Base-by-base conservation (phyloP, 2,797 vertebrate genomes). In the Tauraco hartlaubi region DNA sequence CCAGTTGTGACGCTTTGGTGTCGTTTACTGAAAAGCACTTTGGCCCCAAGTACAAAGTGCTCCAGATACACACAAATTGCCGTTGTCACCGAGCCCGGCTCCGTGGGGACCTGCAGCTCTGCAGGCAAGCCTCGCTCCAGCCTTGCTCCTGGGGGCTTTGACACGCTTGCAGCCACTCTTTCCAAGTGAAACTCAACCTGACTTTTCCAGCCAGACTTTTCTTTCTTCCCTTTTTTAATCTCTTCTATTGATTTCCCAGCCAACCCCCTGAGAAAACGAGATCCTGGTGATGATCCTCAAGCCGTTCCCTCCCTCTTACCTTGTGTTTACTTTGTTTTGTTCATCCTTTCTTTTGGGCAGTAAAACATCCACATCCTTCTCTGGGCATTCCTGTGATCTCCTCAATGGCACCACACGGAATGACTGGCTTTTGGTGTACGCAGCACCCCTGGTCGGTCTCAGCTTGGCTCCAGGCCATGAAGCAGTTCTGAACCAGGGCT, bases 11-110 rank as follows among this genome's bases (percentile, higher is more conserved):
- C 1, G 6, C 25, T 86, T 31, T 5, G 28, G 23, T 26, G 26
- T 10, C 6, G 0, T 61, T 85, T 78, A 8, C n/a, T 0, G 0
- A 56, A 28, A 7, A n/a, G 26, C 3, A 0, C 3, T 48, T n/a
- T 9, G 43, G 29, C 20, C 25, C 39, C 41, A 2, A 25, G 20
- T 29, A 4, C 19, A 1, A 56, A 78, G 64, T 14, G 54, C 46
- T 76, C 72, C 37, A 39, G 33, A 12, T 15, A 37, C 5, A 10
- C 46, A 14, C 33, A 26, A 28, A 20, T 5, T 67, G 69, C 15
- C 3, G 0, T 2, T 58, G 68, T 52, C 90, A 26, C 73, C 39
- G 5, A 72, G 31, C 31, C 49, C 0, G 0, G 48, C 28, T 79
- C 72, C 0, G 0, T 3, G 33, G 71, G 51, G 20, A 76, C 39